phyloP scores from a whole-genome alignment of 2,113 vertebrate species.

The Apteryx mantelli region DNA sequence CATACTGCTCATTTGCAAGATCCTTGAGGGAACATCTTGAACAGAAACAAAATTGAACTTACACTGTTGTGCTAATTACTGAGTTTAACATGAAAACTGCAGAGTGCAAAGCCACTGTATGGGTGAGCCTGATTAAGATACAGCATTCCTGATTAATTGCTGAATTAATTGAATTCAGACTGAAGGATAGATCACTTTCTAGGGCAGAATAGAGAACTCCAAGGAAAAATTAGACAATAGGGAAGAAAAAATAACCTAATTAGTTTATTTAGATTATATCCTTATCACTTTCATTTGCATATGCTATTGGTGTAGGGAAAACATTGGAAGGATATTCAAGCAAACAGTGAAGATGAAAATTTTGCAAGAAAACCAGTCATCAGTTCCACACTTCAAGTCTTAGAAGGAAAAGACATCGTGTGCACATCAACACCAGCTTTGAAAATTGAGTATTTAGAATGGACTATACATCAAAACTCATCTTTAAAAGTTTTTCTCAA shows the following conservation, averaged over 20 bases:
- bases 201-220: neutral
- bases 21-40: neutral
- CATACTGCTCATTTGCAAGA: neutral
- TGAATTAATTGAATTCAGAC: constrained; percentile 36
- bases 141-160: neutral
- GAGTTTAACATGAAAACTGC: neutral
- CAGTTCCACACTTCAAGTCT: neutral
- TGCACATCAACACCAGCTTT: neutral
- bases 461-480: neutral
- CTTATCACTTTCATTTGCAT: neutral
- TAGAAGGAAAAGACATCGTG: neutral
- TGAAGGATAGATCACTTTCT: neutral
- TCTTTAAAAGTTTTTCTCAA: neutral
- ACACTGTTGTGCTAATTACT: constrained; percentile 15
- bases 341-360: neutral
- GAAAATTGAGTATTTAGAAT: neutral
- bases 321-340: neutral
- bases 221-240: neutral
- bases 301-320: neutral
- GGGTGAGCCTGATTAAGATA: neutral
- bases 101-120: neutral
- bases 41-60: neutral
- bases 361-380: neutral
- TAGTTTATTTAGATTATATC: neutral
- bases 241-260: neutral